These are phyloP conservation scores for Belonocnema kinseyi DNA, from an alignment of 1,140 invertebrate genomes.

Conservation along the genomic window DNA sequence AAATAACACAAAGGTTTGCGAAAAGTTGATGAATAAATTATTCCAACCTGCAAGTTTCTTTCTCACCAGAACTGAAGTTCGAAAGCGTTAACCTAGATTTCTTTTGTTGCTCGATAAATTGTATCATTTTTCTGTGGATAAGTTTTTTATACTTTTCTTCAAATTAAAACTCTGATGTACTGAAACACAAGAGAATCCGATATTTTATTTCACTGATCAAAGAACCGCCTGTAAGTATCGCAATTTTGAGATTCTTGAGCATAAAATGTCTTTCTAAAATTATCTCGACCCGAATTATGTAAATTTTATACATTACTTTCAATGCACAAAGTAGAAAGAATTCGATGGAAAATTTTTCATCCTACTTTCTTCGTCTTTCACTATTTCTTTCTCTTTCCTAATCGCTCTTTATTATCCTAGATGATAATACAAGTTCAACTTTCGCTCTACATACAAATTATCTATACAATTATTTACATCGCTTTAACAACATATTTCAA, in stretches of 20 bases:
- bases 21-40: no score
- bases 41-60: no score
- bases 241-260: neutral
- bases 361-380: neutral
- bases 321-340: constrained; percentile 25
- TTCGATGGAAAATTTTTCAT: neutral
- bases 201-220: no score
- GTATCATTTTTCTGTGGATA: no score
- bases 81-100: no score
- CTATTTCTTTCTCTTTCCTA: neutral
- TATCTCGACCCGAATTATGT: neutral
- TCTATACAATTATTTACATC: constrained; percentile 74
- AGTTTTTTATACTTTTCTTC: no score
- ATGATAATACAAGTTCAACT: constrained; percentile 13
- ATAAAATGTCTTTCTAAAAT: neutral
- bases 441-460: constrained; percentile 58
- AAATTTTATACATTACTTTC: constrained; percentile 27
- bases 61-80: no score
- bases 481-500: constrained; percentile 43
- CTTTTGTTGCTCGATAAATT: no score
- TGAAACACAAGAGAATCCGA: no score
- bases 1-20: no score
- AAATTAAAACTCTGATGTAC: no score
- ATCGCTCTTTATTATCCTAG: constrained; percentile 7
- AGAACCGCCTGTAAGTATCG: no score